These are phyloP conservation scores for Pachyrhynchus sulphureomaculatus DNA, from an alignment of 1,140 invertebrate species.

Conservation along the genomic window DNA sequence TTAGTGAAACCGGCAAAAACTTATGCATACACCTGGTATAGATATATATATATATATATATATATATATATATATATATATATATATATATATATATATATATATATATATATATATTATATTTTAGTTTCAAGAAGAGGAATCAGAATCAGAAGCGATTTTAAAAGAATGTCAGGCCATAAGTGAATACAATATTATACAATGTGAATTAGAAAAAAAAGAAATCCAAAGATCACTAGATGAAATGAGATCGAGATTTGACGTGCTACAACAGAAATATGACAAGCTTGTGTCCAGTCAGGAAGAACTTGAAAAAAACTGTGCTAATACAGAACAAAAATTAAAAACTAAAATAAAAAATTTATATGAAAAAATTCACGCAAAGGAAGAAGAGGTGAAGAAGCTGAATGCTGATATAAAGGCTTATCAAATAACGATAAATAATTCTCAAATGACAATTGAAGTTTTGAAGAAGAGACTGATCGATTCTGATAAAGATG, in stretches of 20 bases:
- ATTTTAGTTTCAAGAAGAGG: slow-evolving; percentile 50
- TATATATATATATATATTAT: too few relatives aligned
- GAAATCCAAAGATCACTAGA: slow-evolving; percentile 51
- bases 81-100: too few relatives aligned
- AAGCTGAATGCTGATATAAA: slow-evolving; percentile 53
- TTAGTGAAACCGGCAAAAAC: too few relatives aligned
- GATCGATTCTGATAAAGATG: slow-evolving; percentile 55
- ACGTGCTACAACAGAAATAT: slow-evolving; percentile 50
- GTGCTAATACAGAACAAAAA: slow-evolving; percentile 7
- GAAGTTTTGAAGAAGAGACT: slow-evolving; percentile 56
- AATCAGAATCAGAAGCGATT: slow-evolving; percentile 52
- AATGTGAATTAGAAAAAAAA: slow-evolving; percentile 56
- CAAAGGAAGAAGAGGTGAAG: slow-evolving; percentile 50
- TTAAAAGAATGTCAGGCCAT: slow-evolving; percentile 57
- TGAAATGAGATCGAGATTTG: slow-evolving; percentile 49
- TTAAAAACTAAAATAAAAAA: slow-evolving; percentile 29
- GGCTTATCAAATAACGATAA: slow-evolving; percentile 54
- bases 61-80: too few relatives aligned
- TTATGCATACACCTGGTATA: too few relatives aligned
- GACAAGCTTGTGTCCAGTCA: slow-evolving; percentile 43
- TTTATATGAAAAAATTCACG: slow-evolving; percentile 23
- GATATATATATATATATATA: too few relatives aligned
- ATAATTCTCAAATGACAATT: slow-evolving; percentile 53
- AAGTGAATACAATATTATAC: slow-evolving; percentile 55
- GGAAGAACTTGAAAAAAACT: slow-evolving; percentile 20